phyloP scores from a whole-genome alignment of 2,797 vertebrate genomes.

The Dermochelys coriacea region DNA sequence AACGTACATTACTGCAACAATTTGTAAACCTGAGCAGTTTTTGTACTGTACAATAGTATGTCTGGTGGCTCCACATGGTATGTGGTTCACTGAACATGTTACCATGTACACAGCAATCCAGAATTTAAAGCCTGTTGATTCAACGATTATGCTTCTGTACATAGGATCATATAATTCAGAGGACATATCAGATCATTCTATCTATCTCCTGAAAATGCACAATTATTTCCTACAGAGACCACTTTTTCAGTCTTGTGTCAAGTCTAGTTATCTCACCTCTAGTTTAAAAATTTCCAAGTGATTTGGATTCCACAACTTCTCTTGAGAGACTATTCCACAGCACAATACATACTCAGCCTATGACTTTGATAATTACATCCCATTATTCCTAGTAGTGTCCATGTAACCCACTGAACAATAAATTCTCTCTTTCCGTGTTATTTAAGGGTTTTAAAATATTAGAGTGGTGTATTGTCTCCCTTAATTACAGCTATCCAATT shows the following conservation, averaged over 20 bases:
- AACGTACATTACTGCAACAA: not conserved
- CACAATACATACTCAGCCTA: too few relatives aligned
- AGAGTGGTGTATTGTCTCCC: not conserved
- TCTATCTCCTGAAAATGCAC: not conserved
- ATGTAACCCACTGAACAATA: fast-evolving
- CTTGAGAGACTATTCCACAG: not conserved
- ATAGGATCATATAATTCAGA: not conserved
- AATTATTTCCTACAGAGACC: not conserved
- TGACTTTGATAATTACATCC: not conserved
- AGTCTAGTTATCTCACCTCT: not conserved
- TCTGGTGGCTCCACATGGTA: not conserved
- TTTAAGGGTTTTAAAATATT: not conserved
- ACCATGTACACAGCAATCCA: not conserved
- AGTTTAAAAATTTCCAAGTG: not conserved
- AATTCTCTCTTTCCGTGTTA: not conserved
- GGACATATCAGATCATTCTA: not conserved
- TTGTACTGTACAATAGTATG: not conserved
- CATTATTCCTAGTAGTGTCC: not conserved
- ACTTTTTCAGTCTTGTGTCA: not conserved
- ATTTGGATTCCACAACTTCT: not conserved
- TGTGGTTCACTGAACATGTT: not conserved
- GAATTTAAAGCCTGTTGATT: not conserved
- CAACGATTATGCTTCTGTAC: not conserved
- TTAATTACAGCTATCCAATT: not conserved
- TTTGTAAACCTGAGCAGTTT: not conserved